phyloP scores from a whole-genome alignment of 2,797 vertebrate genomes.

The Cuniculus paca region DNA sequence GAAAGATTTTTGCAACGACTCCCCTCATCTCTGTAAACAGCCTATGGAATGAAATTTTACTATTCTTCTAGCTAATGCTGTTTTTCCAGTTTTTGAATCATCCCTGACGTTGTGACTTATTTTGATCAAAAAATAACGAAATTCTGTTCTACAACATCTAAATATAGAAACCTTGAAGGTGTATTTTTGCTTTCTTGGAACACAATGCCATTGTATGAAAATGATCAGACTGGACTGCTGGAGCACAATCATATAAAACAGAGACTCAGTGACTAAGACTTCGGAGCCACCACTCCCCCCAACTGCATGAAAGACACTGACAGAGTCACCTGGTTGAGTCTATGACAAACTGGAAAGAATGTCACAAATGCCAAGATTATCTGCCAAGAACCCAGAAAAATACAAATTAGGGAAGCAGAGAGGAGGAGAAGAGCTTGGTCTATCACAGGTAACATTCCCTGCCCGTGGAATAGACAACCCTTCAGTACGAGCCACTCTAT shows the following conservation, averaged over 20 bases:
- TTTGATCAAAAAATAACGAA: not conserved
- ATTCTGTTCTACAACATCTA: not conserved
- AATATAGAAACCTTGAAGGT: not conserved
- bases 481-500: fast-evolving
- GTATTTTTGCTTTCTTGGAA: not conserved
- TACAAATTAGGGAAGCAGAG: not conserved
- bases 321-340: not conserved
- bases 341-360: not conserved
- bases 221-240: not conserved
- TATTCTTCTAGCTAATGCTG: not conserved
- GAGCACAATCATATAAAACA: not conserved
- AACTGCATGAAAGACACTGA: not conserved
- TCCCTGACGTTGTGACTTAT: not conserved
- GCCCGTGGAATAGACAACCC: not conserved
- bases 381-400: not conserved
- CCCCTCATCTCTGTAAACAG: not conserved
- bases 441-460: not conserved
- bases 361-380: not conserved
- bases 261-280: not conserved
- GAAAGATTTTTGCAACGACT: not conserved
- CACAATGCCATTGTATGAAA: not conserved
- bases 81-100: not conserved
- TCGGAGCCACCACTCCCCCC: not conserved
- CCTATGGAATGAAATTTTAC: not conserved
- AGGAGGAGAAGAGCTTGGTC: not conserved